A percentile compares a stretch with the other conserved stretches of the same genome.
phyloP scores from a whole-genome alignment of 2,888 invertebrate genomes.

The Drosophila neoperkinsi region DNA sequence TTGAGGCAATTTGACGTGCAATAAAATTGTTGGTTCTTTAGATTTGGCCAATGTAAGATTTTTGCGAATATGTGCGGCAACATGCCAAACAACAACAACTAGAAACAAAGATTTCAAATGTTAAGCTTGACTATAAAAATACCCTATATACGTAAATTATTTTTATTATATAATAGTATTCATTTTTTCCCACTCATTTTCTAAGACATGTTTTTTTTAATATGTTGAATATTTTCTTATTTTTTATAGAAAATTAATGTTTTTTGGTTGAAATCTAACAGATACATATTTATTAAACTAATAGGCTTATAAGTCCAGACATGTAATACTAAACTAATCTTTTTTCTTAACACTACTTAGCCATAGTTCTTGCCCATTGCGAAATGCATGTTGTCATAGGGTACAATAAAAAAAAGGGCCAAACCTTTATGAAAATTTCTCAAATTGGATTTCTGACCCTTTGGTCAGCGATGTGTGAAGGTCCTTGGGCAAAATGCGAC shows the following conservation, averaged over 20 bases:
- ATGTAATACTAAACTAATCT: background rate
- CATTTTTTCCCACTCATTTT: too few species aligned
- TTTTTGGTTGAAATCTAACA: background rate
- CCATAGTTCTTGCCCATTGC: background rate
- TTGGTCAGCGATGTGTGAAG: slow-evolving; percentile 81
- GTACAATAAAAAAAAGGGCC: slow-evolving; percentile 33
- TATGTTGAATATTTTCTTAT: background rate
- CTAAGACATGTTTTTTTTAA: background rate
- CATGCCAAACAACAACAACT: slow-evolving; percentile 1
- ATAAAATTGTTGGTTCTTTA: slow-evolving; percentile 67
- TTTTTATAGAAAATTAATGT: background rate
- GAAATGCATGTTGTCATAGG: slow-evolving; percentile 3
- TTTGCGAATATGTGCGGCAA: slow-evolving; percentile 32
- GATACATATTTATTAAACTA: background rate
- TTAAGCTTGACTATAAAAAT: slow-evolving; percentile 4
- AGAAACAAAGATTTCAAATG: background rate
- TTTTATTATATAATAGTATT: background rate
- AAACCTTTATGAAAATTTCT: slow-evolving; percentile 53
- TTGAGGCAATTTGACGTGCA: slow-evolving; percentile 66
- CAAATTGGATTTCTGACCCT: slow-evolving; percentile 81
- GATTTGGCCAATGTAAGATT: slow-evolving; percentile 49
- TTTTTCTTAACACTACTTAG: background rate
- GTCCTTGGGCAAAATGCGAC: slow-evolving; percentile 69
- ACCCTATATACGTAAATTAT: slow-evolving; percentile 2
- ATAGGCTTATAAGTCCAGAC: background rate